Conservation (phyloP, 2,797 vertebrate genomes). For the Mastacembelus armatus region DNA sequence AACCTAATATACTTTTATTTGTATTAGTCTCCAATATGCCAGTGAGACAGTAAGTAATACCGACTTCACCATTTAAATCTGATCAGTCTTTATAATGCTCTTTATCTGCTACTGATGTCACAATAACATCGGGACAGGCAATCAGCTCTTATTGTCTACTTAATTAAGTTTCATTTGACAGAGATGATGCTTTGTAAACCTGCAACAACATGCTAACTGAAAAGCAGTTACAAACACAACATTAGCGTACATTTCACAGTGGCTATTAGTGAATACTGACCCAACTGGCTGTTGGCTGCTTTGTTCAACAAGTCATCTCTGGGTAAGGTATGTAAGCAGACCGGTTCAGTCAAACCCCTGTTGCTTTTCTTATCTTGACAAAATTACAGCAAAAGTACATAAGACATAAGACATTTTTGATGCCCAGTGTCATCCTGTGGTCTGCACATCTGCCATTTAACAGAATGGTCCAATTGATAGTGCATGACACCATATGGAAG, state of each 20-base stretch:
- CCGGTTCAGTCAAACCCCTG: constrained; percentile 13
- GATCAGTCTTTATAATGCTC: constrained; percentile 42
- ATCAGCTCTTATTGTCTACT: constrained; percentile 73
- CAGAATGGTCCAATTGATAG: constrained; percentile 44
- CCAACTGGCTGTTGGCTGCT: background rate
- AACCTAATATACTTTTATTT: constrained; percentile 23
- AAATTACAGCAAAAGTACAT: constrained; percentile 18
- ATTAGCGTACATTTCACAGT: background rate
- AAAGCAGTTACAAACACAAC: constrained; percentile 12
- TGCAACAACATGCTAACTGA: constrained; percentile 29
- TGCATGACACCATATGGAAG: constrained; percentile 53
- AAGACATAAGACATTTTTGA: constrained; percentile 8
- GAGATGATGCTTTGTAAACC: constrained; percentile 67
- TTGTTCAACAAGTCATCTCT: constrained; percentile 12
- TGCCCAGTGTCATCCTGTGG: background rate
- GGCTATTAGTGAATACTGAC: background rate
- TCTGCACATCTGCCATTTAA: constrained; percentile 24
- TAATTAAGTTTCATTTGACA: constrained; percentile 70
- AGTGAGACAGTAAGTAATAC: constrained; percentile 11
- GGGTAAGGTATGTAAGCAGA: constrained; percentile 2
- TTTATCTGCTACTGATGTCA: constrained; percentile 59
- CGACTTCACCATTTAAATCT: constrained; percentile 33
- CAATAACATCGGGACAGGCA: constrained; percentile 59
- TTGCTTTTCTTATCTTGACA: background rate
- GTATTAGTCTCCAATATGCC: constrained; percentile 22